phyloP scores from a whole-genome alignment of 2,797 vertebrate species.

The Morus bassanus region DNA sequence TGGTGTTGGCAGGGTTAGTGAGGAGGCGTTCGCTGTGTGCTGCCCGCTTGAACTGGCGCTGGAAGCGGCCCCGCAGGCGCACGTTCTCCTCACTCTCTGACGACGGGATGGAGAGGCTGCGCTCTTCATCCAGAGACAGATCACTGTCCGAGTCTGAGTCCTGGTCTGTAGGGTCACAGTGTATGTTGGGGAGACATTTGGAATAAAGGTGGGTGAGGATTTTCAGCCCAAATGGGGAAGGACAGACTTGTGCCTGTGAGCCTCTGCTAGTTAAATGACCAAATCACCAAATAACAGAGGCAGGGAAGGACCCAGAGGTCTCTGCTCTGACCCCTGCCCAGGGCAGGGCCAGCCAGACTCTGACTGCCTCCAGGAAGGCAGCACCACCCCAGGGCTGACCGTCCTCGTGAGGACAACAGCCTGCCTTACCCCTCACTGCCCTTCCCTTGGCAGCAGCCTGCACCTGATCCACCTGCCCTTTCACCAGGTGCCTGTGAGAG shows the following conservation, averaged over 20 bases:
- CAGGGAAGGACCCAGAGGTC: background rate
- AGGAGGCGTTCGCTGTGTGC: slow-evolving; percentile 93
- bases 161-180: slow-evolving; percentile 76
- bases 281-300: background rate
- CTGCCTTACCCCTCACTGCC: background rate
- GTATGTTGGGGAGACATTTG: background rate
- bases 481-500: background rate
- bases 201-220: background rate
- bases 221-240: background rate
- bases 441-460: background rate
- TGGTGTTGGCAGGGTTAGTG: slow-evolving; percentile 84
- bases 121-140: slow-evolving; percentile 95
- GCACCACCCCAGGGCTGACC: background rate
- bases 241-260: background rate
- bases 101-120: slow-evolving; percentile 94
- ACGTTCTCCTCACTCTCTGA: slow-evolving; percentile 97
- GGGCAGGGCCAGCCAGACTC: background rate
- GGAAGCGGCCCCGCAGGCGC: slow-evolving; percentile 91
- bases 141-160: slow-evolving; percentile 97
- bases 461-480: background rate
- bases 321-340: background rate
- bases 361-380: background rate
- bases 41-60: slow-evolving; percentile 87
- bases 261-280: background rate
- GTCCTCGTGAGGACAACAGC: rapidly evolving